Percentiles rank a stretch among this genome's conserved stretches.
These are phyloP conservation scores for Heliothis subflexa DNA, from an alignment of 1,140 invertebrate genomes.

Conservation along the genomic window DNA sequence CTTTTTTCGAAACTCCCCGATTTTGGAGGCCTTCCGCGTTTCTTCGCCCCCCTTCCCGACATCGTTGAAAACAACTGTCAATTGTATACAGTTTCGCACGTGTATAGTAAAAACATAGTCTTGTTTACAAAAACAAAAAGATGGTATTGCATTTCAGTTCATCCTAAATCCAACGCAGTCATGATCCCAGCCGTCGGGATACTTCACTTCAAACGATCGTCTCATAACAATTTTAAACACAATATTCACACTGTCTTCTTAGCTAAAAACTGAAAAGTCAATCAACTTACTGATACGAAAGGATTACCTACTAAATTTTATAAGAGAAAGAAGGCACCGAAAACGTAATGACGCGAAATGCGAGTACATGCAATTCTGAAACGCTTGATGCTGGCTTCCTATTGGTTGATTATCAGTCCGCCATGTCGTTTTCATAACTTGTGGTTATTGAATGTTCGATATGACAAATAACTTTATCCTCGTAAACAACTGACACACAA, in stretches of 20 bases:
- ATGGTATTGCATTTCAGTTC: conserved; percentile 84
- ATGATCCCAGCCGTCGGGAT: conserved; percentile 72
- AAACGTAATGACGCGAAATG: conserved; percentile 88
- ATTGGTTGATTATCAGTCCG: conserved; percentile 88
- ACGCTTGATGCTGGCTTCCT: conserved; percentile 86
- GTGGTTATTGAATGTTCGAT: conserved; percentile 75
- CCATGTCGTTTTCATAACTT: conserved; percentile 87
- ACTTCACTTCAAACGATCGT: conserved; percentile 62
- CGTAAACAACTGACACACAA: background rate
- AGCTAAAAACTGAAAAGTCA: conserved; percentile 58
- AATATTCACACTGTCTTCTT: conserved; percentile 58
- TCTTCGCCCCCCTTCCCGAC: conserved; percentile 94
- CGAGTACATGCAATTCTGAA: conserved; percentile 86
- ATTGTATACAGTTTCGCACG: conserved; percentile 85
- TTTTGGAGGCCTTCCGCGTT: conserved; percentile 95
- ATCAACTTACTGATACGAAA: conserved; percentile 65
- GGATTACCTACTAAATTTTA: conserved; percentile 67
- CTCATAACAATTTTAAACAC: conserved; percentile 61
- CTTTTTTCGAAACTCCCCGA: conserved; percentile 93
- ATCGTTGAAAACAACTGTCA: conserved; percentile 88
- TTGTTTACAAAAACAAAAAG: conserved; percentile 87
- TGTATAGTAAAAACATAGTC: conserved; percentile 86
- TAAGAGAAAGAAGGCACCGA: conserved; percentile 85
- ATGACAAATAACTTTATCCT: conserved; percentile 44
- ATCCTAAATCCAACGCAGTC: conserved; percentile 83